phyloP scores from a whole-genome alignment of 1,140 invertebrate species.

The Nasonia vitripennis region DNA sequence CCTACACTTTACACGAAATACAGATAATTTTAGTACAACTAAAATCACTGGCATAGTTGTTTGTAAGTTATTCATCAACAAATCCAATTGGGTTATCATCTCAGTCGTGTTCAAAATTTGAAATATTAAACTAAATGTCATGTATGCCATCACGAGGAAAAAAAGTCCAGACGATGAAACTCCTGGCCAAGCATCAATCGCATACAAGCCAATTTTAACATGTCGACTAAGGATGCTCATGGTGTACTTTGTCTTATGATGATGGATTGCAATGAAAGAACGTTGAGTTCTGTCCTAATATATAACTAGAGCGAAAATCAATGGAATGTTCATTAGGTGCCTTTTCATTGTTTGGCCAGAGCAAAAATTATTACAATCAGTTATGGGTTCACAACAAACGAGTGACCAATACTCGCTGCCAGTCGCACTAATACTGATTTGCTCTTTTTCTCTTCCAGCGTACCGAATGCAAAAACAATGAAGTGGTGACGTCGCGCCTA shows the following conservation, averaged over 20 bases:
- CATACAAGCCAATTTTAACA: background rate
- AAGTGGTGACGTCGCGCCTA: background rate
- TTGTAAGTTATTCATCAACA: slow-evolving; percentile 23
- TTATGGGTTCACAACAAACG: background rate
- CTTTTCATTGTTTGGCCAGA: background rate
- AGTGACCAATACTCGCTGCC: background rate
- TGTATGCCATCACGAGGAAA: background rate
- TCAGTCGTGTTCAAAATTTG: slow-evolving; percentile 6
- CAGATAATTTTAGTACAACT: slow-evolving; percentile 6
- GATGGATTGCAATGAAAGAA: background rate
- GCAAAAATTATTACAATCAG: background rate
- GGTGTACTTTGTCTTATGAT: background rate
- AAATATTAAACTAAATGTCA: slow-evolving; percentile 30
- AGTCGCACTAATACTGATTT: background rate
- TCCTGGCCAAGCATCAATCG: slow-evolving; percentile 28
- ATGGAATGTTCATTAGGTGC: too few species aligned
- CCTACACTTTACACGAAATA: slow-evolving; percentile 11
- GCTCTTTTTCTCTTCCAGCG: background rate
- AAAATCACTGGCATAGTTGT: background rate
- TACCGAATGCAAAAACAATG: slow-evolving; percentile 8
- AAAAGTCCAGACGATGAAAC: background rate
- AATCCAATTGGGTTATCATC: background rate
- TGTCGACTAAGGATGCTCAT: slow-evolving; percentile 12
- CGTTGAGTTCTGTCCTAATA: too few species aligned
- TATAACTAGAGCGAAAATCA: too few species aligned